A percentile compares a stretch with the other conserved stretches of the same genome.
Conservation (phyloP, 2,888 invertebrate species). For the Cheilosia vernalis region DNA sequence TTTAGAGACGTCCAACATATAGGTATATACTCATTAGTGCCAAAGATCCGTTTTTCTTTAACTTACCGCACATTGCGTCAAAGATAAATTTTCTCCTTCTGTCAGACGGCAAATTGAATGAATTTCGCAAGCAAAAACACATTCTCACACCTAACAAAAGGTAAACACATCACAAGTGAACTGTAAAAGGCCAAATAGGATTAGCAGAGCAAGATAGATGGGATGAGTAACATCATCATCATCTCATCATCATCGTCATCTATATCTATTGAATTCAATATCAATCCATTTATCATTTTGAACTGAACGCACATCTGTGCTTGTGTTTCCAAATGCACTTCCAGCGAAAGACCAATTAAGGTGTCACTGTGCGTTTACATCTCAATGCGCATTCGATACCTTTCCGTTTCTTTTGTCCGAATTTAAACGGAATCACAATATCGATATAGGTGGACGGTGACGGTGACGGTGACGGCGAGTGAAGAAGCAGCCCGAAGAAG, state of each 20-base stretch:
- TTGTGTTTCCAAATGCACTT: constrained; percentile 28
- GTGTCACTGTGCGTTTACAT: constrained; percentile 68
- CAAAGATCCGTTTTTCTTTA: constrained; percentile 56
- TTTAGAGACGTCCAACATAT: constrained; percentile 8
- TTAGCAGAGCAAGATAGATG: constrained; percentile 38
- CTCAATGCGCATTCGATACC: constrained; percentile 63
- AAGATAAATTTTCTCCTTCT: constrained; percentile 46
- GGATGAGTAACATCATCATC: constrained; percentile 40
- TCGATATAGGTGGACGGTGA: neutral
- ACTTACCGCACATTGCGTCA: constrained; percentile 63
- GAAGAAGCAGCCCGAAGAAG: constrained; percentile 5
- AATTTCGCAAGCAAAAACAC: constrained; percentile 47
- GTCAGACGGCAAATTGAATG: neutral
- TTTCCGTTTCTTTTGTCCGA: constrained; percentile 63
- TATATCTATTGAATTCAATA: constrained; percentile 62
- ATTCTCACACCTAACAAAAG: constrained; percentile 65
- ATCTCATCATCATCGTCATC: constrained; percentile 1
- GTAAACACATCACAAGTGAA: constrained; percentile 24
- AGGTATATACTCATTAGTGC: constrained; percentile 37
- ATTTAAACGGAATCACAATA: constrained; percentile 51
- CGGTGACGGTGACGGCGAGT: neutral
- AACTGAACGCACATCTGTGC: constrained; percentile 23
- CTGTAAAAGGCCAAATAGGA: constrained; percentile 51
- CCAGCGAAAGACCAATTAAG: constrained; percentile 67
- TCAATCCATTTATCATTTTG: constrained; percentile 66